Evolutionary conservation across 1,140 invertebrate genomes (phyloP).

Genomic region (Orius insidiosus): DNA sequence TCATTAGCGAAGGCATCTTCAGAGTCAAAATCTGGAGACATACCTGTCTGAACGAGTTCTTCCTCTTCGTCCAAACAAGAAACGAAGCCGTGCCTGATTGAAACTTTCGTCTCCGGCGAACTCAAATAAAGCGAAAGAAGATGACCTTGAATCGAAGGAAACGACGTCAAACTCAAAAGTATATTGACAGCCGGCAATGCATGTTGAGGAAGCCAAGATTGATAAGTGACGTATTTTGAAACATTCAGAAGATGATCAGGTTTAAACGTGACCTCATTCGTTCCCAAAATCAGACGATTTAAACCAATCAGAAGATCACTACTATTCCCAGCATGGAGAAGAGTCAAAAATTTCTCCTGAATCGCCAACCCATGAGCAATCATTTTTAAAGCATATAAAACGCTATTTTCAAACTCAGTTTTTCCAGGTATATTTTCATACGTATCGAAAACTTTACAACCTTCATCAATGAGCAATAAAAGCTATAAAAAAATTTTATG

Average conservation of each 20-base stretch:
- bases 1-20: conserved; percentile 9
- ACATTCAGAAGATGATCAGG: conserved; percentile 68
- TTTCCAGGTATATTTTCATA: conserved; percentile 51
- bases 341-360: conserved; percentile 46
- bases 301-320: conserved; percentile 51
- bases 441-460: conserved; percentile 48
- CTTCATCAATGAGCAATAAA: conserved; percentile 63
- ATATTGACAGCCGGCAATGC: conserved; percentile 51
- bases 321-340: conserved; percentile 30
- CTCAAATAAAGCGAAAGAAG: conserved; percentile 51
- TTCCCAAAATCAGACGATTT: conserved; percentile 62
- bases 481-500: conserved; percentile 36
- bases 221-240: conserved; percentile 52
- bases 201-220: conserved; percentile 47
- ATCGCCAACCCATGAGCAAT: conserved; percentile 41
- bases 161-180: conserved; percentile 38
- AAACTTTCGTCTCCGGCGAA: conserved; percentile 31
- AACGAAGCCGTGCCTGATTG: conserved; percentile 67
- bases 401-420: conserved; percentile 41
- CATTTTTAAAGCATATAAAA: conserved; percentile 48
- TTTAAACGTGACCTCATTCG: conserved; percentile 54
- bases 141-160: conserved; percentile 44
- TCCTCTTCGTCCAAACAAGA: conserved; percentile 66
- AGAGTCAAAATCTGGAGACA: conserved; percentile 1
- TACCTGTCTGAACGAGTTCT: conserved; percentile 23